These are phyloP conservation scores for Pocillopora meandrina DNA, from an alignment of 92 coral and sea anemone species.

Conservation along the genomic window DNA sequence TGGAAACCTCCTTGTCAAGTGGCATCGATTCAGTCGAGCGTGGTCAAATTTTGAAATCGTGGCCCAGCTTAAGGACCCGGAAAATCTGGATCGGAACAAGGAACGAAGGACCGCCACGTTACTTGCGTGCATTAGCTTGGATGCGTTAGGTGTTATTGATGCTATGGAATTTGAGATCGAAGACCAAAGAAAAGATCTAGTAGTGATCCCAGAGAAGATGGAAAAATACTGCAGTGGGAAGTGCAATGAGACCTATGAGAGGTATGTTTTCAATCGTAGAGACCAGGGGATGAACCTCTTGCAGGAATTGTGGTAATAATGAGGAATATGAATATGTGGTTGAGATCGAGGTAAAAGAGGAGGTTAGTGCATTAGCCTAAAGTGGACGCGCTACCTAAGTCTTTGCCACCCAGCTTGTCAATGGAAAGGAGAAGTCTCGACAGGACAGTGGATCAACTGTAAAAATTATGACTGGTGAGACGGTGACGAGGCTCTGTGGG, in stretches of 20 bases:
- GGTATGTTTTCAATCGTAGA: too few relatives aligned
- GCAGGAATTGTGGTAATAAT: neutral
- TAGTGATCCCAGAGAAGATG: too few relatives aligned
- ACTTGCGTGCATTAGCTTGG: neutral
- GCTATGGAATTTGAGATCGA: too few relatives aligned
- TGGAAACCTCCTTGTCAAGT: too few relatives aligned
- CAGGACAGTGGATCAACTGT: slow-evolving; percentile 35
- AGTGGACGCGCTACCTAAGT: slow-evolving; percentile 15
- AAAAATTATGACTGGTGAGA: slow-evolving; percentile 1
- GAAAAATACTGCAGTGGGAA: neutral
- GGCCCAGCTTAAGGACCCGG: slow-evolving; percentile 39
- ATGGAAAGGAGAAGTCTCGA: slow-evolving; percentile 31
- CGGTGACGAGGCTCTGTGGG: neutral
- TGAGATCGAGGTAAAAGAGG: neutral
- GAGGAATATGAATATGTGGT: slow-evolving; percentile 3
- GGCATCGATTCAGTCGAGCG: neutral
- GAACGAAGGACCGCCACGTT: slow-evolving; percentile 36
- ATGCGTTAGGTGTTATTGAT: too few relatives aligned
- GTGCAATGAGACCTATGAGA: neutral
- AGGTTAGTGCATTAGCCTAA: slow-evolving; percentile 1
- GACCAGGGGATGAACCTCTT: too few relatives aligned
- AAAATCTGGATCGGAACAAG: slow-evolving; percentile 22
- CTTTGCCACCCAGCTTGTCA: slow-evolving; percentile 3
- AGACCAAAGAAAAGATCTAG: too few relatives aligned
- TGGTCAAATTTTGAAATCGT: slow-evolving; percentile 8